Evolutionary conservation across 92 coral and sea anemone genomes (phyloP).

Genomic region (Porites divaricata): DNA sequence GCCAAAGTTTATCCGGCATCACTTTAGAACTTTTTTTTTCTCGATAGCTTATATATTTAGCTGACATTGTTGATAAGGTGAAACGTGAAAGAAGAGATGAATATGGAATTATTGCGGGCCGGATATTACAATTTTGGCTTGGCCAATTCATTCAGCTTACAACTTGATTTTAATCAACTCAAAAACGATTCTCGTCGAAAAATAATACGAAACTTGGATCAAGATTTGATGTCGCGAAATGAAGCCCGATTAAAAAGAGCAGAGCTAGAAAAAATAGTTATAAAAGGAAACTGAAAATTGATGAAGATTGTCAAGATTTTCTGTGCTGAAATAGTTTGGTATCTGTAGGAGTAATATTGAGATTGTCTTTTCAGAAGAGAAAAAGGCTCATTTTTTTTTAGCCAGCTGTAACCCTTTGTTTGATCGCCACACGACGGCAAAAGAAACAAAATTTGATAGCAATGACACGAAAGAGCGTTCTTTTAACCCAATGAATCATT

Average conservation of each 20-base stretch:
- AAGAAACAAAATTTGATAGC: background rate
- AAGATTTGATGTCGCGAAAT: background rate
- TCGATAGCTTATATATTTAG: background rate
- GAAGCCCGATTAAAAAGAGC: background rate
- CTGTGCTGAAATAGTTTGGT: background rate
- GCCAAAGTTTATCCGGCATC: background rate
- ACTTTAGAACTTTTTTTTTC: background rate
- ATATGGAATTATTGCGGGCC: background rate
- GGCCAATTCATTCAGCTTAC: background rate
- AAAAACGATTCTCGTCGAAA: background rate
- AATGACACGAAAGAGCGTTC: conserved; percentile 5
- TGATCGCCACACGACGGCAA: background rate
- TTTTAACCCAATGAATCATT: conserved; percentile 7
- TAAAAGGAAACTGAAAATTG: background rate
- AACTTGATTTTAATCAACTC: background rate
- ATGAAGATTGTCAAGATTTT: background rate
- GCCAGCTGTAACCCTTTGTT: conserved; percentile 2
- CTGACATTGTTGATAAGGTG: background rate
- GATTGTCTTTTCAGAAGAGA: background rate
- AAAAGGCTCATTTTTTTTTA: background rate
- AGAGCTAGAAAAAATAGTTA: background rate
- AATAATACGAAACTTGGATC: background rate
- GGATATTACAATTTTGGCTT: conserved; percentile 5
- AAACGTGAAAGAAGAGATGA: conserved; percentile 9
- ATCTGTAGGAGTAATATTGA: background rate